Percentiles rank a stretch among this genome's conserved stretches.
Conservation (phyloP, 2,888 invertebrate genomes). For the Pteria penguin region DNA sequence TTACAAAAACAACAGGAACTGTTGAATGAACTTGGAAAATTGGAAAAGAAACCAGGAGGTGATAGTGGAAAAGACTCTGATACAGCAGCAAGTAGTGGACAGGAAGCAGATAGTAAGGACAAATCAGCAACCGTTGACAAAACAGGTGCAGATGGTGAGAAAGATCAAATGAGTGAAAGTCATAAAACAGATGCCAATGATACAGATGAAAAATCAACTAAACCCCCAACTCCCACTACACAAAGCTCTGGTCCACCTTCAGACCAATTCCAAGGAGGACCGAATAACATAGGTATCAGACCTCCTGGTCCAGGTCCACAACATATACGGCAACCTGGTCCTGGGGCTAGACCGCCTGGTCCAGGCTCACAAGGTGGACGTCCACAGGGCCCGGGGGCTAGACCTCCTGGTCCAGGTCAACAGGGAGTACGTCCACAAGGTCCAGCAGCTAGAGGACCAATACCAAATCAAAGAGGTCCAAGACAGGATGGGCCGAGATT, state of each 20-base stretch:
- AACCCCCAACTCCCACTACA: not conserved
- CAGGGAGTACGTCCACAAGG: not conserved
- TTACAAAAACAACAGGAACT: constrained; percentile 16
- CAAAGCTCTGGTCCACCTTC: not conserved
- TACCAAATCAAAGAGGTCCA: constrained; percentile 9
- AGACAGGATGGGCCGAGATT: constrained; percentile 14
- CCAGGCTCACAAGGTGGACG: not conserved
- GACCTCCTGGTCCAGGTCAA: not conserved
- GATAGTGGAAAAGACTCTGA: not conserved
- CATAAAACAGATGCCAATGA: not conserved
- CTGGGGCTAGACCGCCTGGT: not conserved
- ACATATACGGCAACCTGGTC: not conserved
- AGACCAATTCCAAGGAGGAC: not conserved
- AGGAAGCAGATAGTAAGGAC: not conserved
- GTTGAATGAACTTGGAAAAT: constrained; percentile 5
- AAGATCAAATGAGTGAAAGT: not conserved
- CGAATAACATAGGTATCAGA: not conserved
- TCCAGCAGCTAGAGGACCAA: constrained; percentile 1
- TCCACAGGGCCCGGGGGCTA: not conserved
- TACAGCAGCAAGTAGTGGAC: not conserved
- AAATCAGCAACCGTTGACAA: not conserved
- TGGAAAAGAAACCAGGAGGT: not conserved
- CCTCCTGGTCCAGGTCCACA: not conserved
- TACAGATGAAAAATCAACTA: not conserved
- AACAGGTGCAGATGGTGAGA: not conserved